Conservation (phyloP, 2,113 vertebrate genomes). For the Notiomystis cincta region DNA sequence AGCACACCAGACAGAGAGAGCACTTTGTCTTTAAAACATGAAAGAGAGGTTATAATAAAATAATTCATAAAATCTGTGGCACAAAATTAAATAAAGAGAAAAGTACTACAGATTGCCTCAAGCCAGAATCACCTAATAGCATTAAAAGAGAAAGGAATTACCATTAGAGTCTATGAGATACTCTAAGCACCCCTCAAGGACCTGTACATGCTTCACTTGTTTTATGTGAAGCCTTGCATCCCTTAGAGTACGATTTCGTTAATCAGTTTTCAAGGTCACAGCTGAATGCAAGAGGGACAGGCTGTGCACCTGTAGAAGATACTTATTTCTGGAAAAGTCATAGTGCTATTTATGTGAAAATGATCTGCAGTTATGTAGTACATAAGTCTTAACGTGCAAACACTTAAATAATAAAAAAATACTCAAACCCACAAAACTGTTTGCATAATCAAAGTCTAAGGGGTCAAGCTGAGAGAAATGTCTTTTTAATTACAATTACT, state of each 20-base stretch:
- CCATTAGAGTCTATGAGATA: slow-evolving; percentile 15
- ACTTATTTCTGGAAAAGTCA: not conserved
- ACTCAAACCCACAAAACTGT: not conserved
- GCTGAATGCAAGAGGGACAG: not conserved
- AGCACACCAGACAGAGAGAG: not conserved
- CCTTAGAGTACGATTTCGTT: slow-evolving; percentile 9
- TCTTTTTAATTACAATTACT: not conserved
- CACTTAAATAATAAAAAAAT: not conserved
- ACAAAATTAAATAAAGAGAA: slow-evolving; percentile 23
- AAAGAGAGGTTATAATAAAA: not conserved
- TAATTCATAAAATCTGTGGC: not conserved
- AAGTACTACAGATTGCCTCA: not conserved
- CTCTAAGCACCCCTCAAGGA: slow-evolving; percentile 35
- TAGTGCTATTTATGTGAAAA: not conserved
- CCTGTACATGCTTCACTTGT: slow-evolving; percentile 24
- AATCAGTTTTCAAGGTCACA: slow-evolving; percentile 50
- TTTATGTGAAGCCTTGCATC: slow-evolving; percentile 7
- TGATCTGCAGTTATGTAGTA: not conserved
- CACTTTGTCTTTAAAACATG: not conserved
- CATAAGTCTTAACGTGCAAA: not conserved
- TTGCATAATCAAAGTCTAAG: not conserved
- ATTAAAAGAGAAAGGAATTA: slow-evolving; percentile 46
- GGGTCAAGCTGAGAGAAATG: not conserved
- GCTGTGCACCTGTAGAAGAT: not conserved
- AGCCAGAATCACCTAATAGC: slow-evolving; percentile 19